These are phyloP conservation scores for Netelia virgata DNA, from an alignment of 2,888 invertebrate species.

Conservation along the genomic window DNA sequence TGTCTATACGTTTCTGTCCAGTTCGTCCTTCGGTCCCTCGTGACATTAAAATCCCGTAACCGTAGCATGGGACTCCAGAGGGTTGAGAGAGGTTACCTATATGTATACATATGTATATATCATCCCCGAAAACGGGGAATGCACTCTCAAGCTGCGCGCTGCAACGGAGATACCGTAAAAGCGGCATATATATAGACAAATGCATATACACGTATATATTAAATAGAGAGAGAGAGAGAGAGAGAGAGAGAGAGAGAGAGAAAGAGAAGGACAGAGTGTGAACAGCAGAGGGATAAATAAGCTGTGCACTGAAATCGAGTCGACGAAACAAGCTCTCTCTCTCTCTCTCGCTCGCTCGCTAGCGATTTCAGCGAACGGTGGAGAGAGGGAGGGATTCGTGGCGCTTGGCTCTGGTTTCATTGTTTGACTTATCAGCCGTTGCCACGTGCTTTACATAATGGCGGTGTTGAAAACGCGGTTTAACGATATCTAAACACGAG, in stretches of 20 bases:
- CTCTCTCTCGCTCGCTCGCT: too few species aligned
- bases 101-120: background rate
- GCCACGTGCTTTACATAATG: slow-evolving; percentile 84
- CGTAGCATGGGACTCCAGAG: background rate
- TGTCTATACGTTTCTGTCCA: background rate
- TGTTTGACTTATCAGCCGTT: slow-evolving; percentile 83
- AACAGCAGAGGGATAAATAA: slow-evolving; percentile 35
- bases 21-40: background rate
- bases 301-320: slow-evolving; percentile 43
- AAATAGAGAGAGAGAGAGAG: background rate
- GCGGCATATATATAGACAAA: slow-evolving; percentile 2
- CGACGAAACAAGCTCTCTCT: slow-evolving; percentile 50
- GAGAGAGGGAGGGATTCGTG: slow-evolving; percentile 23
- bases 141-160: slow-evolving; percentile 26
- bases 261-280: background rate
- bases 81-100: slow-evolving; percentile 6
- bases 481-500: slow-evolving; percentile 83
- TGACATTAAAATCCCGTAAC: background rate
- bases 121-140: slow-evolving; percentile 28
- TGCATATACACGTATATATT: background rate
- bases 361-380: background rate
- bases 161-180: slow-evolving; percentile 46
- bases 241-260: background rate
- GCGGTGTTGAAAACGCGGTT: slow-evolving; percentile 83
- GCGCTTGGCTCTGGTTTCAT: slow-evolving; percentile 73